Percentiles rank a stretch among this genome's conserved stretches.
Evolutionary conservation across 2,113 vertebrate species (phyloP).

Genomic region (Eretmochelys imbricata): DNA sequence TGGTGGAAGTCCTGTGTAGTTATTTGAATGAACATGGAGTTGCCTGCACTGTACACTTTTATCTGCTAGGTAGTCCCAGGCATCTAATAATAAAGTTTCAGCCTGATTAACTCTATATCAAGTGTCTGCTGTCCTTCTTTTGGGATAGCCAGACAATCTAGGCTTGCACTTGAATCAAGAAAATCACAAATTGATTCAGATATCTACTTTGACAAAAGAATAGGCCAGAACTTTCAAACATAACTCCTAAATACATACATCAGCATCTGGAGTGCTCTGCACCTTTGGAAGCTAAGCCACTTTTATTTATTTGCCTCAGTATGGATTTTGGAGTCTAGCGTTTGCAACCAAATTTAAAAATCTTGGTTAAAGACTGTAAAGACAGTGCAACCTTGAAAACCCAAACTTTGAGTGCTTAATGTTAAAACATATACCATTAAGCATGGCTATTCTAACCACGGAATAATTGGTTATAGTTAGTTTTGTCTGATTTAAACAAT

Average conservation of each 20-base stretch:
- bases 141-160: not conserved
- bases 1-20: too few species aligned
- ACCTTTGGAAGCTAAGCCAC: not conserved
- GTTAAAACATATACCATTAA: not conserved
- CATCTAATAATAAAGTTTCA: too few species aligned
- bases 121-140: too few species aligned
- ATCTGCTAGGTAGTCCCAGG: too few species aligned
- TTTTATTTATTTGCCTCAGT: accelerated
- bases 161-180: not conserved
- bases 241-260: not conserved
- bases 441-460: not conserved
- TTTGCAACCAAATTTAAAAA: not conserved
- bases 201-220: not conserved
- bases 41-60: too few species aligned
- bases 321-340: not conserved
- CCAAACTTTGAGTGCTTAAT: not conserved
- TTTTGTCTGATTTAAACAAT: not conserved
- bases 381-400: not conserved
- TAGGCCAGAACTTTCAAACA: not conserved
- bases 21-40: too few species aligned
- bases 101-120: too few species aligned
- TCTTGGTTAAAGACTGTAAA: not conserved
- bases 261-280: not conserved
- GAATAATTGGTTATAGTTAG: not conserved
- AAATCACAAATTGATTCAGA: not conserved